phyloP scores from a whole-genome alignment of 1,140 invertebrate genomes.

The Battus philenor region DNA sequence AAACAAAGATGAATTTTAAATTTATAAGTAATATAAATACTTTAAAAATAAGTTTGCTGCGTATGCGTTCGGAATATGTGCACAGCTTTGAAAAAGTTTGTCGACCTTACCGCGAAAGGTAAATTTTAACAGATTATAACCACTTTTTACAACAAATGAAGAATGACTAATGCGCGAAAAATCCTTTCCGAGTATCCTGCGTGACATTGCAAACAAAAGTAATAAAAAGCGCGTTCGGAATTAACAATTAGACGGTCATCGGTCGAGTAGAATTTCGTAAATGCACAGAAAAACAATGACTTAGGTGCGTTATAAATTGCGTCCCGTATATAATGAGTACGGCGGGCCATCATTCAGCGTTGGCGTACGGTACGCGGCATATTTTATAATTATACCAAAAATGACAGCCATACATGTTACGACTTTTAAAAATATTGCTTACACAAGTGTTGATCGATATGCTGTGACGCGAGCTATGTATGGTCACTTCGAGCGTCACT shows the following conservation, averaged over 20 bases:
- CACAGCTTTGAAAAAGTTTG: conserved; percentile 25
- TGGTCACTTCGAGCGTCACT: too few relatives aligned
- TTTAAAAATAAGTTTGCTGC: conserved; percentile 33
- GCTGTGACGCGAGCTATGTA: too few relatives aligned
- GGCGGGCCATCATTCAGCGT: conserved; percentile 54
- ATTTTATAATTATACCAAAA: conserved; percentile 65
- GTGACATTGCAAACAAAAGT: conserved; percentile 62
- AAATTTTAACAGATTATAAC: conserved; percentile 44
- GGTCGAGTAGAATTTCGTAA: conserved; percentile 52
- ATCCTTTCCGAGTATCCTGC: conserved; percentile 62
- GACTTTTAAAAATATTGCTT: too few relatives aligned
- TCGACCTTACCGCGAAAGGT: conserved; percentile 32
- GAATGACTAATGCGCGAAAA: conserved; percentile 60
- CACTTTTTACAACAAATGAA: conserved; percentile 44
- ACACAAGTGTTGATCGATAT: too few relatives aligned
- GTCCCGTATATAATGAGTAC: conserved; percentile 48
- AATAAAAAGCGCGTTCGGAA: conserved; percentile 55
- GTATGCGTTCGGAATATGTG: conserved; percentile 34
- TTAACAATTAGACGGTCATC: conserved; percentile 48
- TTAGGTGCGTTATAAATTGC: conserved; percentile 61
- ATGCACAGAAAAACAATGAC: conserved; percentile 64
- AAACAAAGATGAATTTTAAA: conserved; percentile 43
- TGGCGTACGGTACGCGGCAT: conserved; percentile 40
- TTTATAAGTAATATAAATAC: conserved; percentile 37
- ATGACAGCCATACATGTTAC: too few relatives aligned